Evolutionary conservation across 2,888 invertebrate species (phyloP).

Genomic region (Ormyrus nitidulus): DNA sequence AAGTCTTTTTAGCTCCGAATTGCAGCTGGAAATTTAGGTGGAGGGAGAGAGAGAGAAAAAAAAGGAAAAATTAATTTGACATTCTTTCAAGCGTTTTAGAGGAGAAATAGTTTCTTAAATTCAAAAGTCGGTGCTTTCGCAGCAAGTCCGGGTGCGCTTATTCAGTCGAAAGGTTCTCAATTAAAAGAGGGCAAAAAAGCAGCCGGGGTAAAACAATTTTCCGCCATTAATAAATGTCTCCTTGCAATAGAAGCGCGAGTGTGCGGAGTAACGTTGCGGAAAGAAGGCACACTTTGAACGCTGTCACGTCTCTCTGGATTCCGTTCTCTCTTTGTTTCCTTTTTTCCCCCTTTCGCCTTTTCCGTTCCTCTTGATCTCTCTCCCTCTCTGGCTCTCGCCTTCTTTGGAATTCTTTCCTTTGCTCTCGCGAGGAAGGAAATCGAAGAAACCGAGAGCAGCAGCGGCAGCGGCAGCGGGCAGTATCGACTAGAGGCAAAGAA

Average conservation of each 20-base stretch:
- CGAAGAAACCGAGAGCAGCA: constrained; percentile 25
- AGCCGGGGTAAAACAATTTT: constrained; percentile 35
- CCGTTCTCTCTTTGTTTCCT: constrained; percentile 22
- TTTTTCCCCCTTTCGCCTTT: not conserved
- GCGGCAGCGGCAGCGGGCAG: not conserved
- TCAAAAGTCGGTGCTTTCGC: no score
- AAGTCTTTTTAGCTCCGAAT: no score
- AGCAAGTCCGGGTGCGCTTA: no score
- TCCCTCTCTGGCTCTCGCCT: not conserved
- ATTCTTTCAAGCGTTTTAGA: no score
- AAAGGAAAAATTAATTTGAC: no score
- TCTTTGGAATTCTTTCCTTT: constrained; percentile 48
- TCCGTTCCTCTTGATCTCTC: constrained; percentile 45
- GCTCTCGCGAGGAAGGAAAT: constrained; percentile 18
- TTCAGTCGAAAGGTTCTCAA: constrained; percentile 1
- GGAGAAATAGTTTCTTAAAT: no score
- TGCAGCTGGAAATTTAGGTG: no score
- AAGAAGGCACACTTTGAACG: constrained; percentile 41
- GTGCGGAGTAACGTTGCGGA: constrained; percentile 45
- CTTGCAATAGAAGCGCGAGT: constrained; percentile 14
- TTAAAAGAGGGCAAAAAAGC: not conserved
- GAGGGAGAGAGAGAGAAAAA: no score
- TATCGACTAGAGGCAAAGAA: constrained; percentile 36
- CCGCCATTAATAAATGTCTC: constrained; percentile 44
- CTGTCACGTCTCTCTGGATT: constrained; percentile 44